Base-by-base conservation (phyloP, 2,888 invertebrate genomes). In the Maniola hyperantus region DNA sequence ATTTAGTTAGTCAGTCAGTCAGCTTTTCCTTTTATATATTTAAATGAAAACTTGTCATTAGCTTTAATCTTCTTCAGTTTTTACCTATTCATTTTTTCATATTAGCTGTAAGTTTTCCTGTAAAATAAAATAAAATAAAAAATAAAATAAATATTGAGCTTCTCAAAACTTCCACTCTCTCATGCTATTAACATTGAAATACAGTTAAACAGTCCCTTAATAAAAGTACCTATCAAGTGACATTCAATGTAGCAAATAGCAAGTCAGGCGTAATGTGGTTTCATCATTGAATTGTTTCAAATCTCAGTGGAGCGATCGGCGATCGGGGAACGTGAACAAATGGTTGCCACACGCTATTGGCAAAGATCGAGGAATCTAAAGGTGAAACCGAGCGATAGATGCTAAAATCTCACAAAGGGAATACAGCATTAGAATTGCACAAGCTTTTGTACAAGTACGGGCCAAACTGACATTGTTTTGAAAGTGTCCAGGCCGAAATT, bases 261-360 rank as follows among this genome's bases (percentile, higher is more conserved):
- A 48, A 42, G 39, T 42, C 5, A 2, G 13, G 6, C 10, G 18
- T 20, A 42, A 39, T 57, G 39, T n/a, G 36, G 60, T 65, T 65
- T 58, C 64, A 44, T 20, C 64, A 65, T 55, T 33, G 57, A 57
- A 68, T 50, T 61, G 54, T 65, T 65, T 60, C 54, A 54, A 60
- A 65, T 68, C 67, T 65, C 61, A 68, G 48, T 61, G 55, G 64
- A 67, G 42, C 67, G 58, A 67, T 67, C 67, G 57, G 48, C 48
- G 48, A 18, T 18, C 48, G 8, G 20, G 39, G 54, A 64, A 64
- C 67, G 54, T 42, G 53, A 44, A 60, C 53, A 65, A 58, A 51
- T 34, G 65, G 53, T 65, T 65, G 33, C 53, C 59, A 51, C 60
- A 65, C 46, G 33, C 57, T n/a, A 33, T 62, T 62, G 62, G 51